Base-by-base conservation (phyloP, 2,888 invertebrate species). In the Limnephilus auricula region DNA sequence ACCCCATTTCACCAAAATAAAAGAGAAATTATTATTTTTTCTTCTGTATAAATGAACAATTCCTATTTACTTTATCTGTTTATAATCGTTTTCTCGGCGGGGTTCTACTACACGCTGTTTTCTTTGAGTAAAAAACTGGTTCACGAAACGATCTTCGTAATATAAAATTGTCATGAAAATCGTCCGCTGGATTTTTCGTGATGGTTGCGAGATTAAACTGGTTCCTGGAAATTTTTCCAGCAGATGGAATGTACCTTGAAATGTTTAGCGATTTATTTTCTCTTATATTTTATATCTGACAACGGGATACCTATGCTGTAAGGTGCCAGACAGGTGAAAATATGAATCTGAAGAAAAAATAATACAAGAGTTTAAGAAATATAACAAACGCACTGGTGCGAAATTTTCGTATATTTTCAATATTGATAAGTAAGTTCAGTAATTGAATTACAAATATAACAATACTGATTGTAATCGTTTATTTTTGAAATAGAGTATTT, bases 1-100 rank as follows among this genome's bases (percentile, higher is more conserved):
- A 40, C n/a, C 84, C 40, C 25, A 25, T 82, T 34, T 82, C 15
- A 2, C 25, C 25, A 34, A 32, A 18, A 34, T 10, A 25, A 34
- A 82, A 9, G 6, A 65, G 50, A 65, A 65, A 65, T 25, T n/a
- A n/a, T 65, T 25, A 25, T 65, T 65, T 65, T 65, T 65, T 65
- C 65, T 65, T 65, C 25, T 25, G 25, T n/a, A 65, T 65, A 65
- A 82, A 82, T 82, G 34, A 40, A 40, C 18, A 85, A 85, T 37
- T 85, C 10, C 40, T 30, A 40, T 40, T 34, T 45, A 85, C 40
- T 40, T 85, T 40, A 25, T 37, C 25, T 85, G 85, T 85, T 85
- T 45, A 30, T 40, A 45, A 85, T 40, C 45, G 45, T 30, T 85
- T 85, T 85, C 45, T 37, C 85, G 13, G 85, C 85, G 40, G 30